Percentiles rank a stretch among this genome's conserved stretches.
phyloP scores from a whole-genome alignment of 2,113 vertebrate species.

The Indri indri region DNA sequence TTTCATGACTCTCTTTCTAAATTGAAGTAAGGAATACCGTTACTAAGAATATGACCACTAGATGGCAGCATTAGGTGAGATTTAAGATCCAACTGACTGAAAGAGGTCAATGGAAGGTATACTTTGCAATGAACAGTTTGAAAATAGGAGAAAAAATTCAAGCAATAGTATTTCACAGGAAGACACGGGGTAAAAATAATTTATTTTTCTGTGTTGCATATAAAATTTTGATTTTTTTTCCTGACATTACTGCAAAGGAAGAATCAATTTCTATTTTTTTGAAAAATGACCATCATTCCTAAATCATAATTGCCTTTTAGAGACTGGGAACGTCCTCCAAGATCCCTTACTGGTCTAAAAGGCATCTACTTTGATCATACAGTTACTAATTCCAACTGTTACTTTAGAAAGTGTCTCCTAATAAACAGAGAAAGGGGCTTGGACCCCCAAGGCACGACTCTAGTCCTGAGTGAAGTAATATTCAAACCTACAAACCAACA shows the following conservation, averaged over 20 bases:
- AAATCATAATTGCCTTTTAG: background rate
- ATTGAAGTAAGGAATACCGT: background rate
- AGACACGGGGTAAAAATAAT: background rate
- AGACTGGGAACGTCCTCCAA: background rate
- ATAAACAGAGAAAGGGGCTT: background rate
- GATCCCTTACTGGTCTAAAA: background rate
- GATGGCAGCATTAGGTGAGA: slow-evolving; percentile 62
- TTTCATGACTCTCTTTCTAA: background rate
- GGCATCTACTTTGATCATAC: background rate
- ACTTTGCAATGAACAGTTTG: background rate
- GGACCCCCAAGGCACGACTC: background rate
- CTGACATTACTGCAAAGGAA: background rate
- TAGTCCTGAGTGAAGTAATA: background rate
- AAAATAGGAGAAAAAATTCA: background rate
- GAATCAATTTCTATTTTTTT: background rate
- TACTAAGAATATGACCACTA: slow-evolving; percentile 3
- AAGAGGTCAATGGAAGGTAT: background rate
- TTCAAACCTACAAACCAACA: background rate
- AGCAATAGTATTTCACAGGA: background rate
- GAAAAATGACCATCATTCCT: background rate
- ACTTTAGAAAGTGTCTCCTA: background rate
- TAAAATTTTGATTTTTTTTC: slow-evolving; percentile 10
- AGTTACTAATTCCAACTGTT: background rate
- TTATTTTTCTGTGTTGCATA: background rate
- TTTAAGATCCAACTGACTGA: background rate